Evolutionary conservation across 2,888 invertebrate genomes (phyloP).

Genomic region (Psylliodes chrysocephalus): DNA sequence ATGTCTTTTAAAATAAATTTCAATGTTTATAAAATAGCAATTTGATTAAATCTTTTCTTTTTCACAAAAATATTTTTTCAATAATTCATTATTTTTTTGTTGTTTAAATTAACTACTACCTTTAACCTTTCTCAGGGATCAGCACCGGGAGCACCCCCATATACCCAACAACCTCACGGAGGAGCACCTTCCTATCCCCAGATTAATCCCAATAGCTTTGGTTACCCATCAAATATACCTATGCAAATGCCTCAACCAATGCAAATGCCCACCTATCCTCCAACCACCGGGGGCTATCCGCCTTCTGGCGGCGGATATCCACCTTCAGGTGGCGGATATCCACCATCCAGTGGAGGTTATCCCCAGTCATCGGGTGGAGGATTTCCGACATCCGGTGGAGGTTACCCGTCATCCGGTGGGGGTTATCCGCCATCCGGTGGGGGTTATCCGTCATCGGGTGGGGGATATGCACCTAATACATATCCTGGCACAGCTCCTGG

Average conservation of each 20-base stretch:
- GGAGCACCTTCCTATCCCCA: constrained; percentile 61
- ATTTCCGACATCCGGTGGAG: constrained; percentile 35
- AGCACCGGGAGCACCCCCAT: constrained; percentile 51
- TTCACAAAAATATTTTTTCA: no score
- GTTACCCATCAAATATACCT: constrained; percentile 63
- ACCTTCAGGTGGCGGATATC: constrained; percentile 38
- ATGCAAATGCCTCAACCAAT: constrained; percentile 66
- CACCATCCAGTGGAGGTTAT: constrained; percentile 39
- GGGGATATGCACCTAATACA: constrained; percentile 29
- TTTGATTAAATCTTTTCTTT: no score
- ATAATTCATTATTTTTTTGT: neutral
- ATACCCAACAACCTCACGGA: constrained; percentile 53
- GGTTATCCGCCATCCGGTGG: constrained; percentile 30
- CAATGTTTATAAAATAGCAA: no score
- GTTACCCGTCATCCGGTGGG: constrained; percentile 33
- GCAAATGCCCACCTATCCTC: constrained; percentile 57
- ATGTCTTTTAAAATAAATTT: no score
- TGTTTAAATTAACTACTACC: neutral
- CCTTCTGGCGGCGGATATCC: constrained; percentile 46
- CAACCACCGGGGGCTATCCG: constrained; percentile 56
- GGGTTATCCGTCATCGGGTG: constrained; percentile 30
- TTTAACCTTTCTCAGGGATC: constrained; percentile 48
- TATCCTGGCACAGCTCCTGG: constrained; percentile 55
- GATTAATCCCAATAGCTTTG: constrained; percentile 65
- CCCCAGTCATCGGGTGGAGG: constrained; percentile 36